These are phyloP conservation scores for Idaea straminata DNA, from an alignment of 2,888 invertebrate species.

Conservation along the genomic window DNA sequence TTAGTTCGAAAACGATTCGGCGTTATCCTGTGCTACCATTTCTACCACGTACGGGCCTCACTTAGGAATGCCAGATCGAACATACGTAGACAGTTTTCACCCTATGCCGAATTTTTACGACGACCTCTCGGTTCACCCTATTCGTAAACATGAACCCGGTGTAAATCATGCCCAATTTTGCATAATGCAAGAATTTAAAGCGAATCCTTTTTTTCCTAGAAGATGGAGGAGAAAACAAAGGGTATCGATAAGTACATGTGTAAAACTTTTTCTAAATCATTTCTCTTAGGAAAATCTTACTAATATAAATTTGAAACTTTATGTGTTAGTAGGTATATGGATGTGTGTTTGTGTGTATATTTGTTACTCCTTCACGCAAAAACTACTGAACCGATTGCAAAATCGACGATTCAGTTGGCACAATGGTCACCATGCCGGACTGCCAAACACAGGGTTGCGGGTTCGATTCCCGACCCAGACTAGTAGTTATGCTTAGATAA, in stretches of 20 bases:
- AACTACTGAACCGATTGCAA: too few relatives aligned
- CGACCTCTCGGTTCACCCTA: conserved; percentile 39
- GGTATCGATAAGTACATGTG: neutral
- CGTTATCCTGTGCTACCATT: neutral
- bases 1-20: neutral
- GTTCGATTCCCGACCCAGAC: too few relatives aligned
- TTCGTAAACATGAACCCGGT: conserved; percentile 43
- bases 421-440: too few relatives aligned
- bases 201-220: neutral
- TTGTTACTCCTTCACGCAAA: too few relatives aligned
- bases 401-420: too few relatives aligned
- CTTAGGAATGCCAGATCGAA: conserved; percentile 36
- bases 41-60: neutral
- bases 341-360: too few relatives aligned
- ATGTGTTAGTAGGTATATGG: too few relatives aligned
- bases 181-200: conserved; percentile 10
- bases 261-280: neutral
- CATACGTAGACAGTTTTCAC: conserved; percentile 64
- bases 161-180: conserved; percentile 21
- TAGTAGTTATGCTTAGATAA: too few relatives aligned
- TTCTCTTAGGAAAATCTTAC: neutral
- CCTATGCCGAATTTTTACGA: conserved; percentile 63
- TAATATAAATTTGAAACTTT: too few relatives aligned
- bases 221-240: neutral
- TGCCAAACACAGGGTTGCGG: too few relatives aligned